Conservation (phyloP, 2,113 vertebrate species). For the Sardina pilchardus region DNA sequence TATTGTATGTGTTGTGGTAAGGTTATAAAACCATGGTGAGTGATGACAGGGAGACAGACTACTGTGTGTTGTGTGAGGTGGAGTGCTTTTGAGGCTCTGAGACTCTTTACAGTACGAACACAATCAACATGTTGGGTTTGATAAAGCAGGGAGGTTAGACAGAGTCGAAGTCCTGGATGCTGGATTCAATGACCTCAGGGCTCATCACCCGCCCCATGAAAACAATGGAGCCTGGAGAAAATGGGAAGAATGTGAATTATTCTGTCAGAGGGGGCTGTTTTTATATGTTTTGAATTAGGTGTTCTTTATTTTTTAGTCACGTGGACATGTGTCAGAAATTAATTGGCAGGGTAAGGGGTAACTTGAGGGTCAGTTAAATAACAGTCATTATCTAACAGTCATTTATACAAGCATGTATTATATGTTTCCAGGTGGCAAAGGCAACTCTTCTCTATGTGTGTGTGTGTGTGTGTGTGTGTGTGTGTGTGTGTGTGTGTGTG, state of each 20-base stretch:
- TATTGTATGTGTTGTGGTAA: constrained; percentile 45
- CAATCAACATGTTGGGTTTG: background rate
- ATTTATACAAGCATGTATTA: background rate
- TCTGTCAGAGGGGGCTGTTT: background rate
- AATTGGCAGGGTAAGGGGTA: too few species aligned
- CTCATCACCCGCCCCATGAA: constrained; percentile 98
- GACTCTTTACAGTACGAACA: background rate
- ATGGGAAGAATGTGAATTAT: background rate
- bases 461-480: too few species aligned
- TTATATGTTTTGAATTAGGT: too few species aligned
- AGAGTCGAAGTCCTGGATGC: constrained; percentile 86
- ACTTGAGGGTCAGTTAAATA: background rate
- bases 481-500: background rate
- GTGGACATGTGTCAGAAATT: too few species aligned
- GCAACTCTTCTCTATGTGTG: background rate
- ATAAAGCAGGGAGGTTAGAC: constrained; percentile 69
- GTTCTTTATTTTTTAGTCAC: background rate
- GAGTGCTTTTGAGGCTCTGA: constrained; percentile 15
- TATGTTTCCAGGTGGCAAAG: background rate
- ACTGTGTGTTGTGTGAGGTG: constrained; percentile 6
- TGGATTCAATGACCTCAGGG: constrained; percentile 87
- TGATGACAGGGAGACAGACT: constrained; percentile 20
- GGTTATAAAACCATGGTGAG: constrained; percentile 35
- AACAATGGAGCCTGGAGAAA: constrained; percentile 80
- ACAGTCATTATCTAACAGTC: background rate